Evolutionary conservation across 2,888 invertebrate species (phyloP).

Genomic region (Torymus tubicola): DNA sequence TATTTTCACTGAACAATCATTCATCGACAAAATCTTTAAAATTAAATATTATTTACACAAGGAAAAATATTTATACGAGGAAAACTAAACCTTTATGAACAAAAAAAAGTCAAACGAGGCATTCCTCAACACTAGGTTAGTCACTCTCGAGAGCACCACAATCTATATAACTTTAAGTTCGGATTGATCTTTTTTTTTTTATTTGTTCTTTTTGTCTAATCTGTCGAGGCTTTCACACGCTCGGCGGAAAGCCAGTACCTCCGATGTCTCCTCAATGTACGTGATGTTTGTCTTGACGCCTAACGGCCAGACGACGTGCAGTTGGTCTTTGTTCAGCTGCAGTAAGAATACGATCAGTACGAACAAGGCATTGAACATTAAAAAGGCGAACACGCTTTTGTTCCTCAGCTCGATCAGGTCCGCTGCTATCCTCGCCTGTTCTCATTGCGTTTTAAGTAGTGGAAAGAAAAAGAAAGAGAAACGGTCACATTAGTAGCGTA

Average conservation of each 20-base stretch:
- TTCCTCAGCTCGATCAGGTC: conserved; percentile 97
- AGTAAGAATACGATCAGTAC: conserved; percentile 99
- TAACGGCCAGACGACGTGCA: conserved; percentile 98
- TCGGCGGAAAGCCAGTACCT: conserved; percentile 80
- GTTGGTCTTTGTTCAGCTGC: conserved; percentile 98
- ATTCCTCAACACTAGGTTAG: conserved; percentile 61
- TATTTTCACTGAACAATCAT: too few species aligned
- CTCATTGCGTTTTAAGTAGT: conserved; percentile 32
- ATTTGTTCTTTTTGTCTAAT: neutral
- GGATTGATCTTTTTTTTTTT: neutral
- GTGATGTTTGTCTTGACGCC: conserved; percentile 97
- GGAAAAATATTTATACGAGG: too few species aligned
- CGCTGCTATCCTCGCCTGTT: conserved; percentile 91
- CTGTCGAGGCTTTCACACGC: conserved; percentile 49
- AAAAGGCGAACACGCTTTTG: conserved; percentile 98
- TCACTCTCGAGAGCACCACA: conserved; percentile 57
- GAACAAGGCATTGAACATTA: conserved; percentile 99
- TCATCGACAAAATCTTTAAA: too few species aligned
- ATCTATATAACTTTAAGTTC: neutral
- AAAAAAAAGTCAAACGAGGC: conserved; percentile 50
- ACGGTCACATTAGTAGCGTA: conserved; percentile 67
- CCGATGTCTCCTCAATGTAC: conserved; percentile 93
- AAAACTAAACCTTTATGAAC: neutral
- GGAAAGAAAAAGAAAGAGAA: conserved; percentile 72
- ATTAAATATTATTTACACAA: too few species aligned